Percentiles rank a stretch among this genome's conserved stretches.
These are phyloP conservation scores for Drosophila hydei DNA, from an alignment of 1,140 invertebrate species.

Conservation along the genomic window DNA sequence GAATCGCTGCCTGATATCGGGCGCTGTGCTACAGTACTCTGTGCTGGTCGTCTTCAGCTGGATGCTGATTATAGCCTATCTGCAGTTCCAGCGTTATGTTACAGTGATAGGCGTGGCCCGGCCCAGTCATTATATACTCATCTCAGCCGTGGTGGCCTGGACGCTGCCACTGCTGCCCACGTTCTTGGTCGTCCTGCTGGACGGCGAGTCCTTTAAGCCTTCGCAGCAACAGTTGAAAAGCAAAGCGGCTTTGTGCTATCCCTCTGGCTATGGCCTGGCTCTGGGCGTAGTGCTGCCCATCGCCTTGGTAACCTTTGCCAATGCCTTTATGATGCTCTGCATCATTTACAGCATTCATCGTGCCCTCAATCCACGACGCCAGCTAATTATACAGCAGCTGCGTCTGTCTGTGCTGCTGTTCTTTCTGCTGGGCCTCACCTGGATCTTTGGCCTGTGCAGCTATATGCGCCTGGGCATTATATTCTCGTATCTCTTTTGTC, in stretches of 20 bases:
- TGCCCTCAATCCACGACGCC: constrained; percentile 84
- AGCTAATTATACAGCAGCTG: constrained; percentile 85
- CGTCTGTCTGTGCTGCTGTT: constrained; percentile 86
- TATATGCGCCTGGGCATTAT: constrained; percentile 84
- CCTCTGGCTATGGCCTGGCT: constrained; percentile 85
- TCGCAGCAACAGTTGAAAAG: constrained; percentile 39
- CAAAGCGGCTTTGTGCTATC: constrained; percentile 85
- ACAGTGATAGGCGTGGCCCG: constrained; percentile 85
- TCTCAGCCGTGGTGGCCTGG: constrained; percentile 86
- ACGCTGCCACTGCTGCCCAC: constrained; percentile 85
- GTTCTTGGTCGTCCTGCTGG: constrained; percentile 83
- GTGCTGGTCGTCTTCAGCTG: constrained; percentile 87
- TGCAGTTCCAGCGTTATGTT: constrained; percentile 88
- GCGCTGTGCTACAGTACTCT: constrained; percentile 86
- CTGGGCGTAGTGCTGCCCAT: constrained; percentile 86
- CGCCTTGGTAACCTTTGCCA: constrained; percentile 85
- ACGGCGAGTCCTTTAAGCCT: constrained; percentile 85
- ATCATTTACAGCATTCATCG: constrained; percentile 85
- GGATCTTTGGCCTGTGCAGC: constrained; percentile 87
- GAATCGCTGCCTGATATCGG: constrained; percentile 84
- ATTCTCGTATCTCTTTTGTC: constrained; percentile 87
- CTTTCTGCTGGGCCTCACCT: constrained; percentile 87
- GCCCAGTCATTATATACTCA: constrained; percentile 85
- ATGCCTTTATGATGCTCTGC: constrained; percentile 85
- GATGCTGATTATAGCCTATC: constrained; percentile 88